Percentiles rank a stretch among this genome's conserved stretches.
phyloP scores from a whole-genome alignment of 2,797 vertebrate species.

The Poecilia picta region DNA sequence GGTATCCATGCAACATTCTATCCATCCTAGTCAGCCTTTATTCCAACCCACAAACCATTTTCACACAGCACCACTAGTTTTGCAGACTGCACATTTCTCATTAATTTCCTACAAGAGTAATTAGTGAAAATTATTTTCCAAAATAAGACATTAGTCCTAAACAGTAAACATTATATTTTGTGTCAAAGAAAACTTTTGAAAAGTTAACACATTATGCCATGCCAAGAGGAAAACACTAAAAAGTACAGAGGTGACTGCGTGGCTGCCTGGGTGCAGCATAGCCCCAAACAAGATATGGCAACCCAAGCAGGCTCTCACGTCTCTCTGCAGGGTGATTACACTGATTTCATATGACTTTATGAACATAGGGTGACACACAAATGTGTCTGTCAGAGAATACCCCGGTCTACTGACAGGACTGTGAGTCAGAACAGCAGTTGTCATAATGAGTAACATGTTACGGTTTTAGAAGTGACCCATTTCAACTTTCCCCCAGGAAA shows the following conservation, averaged over 20 bases:
- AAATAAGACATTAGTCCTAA: not conserved
- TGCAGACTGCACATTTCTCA: not conserved
- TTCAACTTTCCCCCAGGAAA: slow-evolving; percentile 62
- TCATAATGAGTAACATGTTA: slow-evolving; percentile 42
- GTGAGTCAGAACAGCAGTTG: slow-evolving; percentile 38
- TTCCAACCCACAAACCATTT: not conserved
- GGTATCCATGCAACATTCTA: not conserved
- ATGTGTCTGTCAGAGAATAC: slow-evolving; percentile 15
- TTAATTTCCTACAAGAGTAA: no score
- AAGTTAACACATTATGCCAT: not conserved
- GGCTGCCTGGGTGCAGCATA: slow-evolving; percentile 1
- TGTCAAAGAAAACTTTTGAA: not conserved
- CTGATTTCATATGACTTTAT: slow-evolving; percentile 36
- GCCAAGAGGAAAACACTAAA: not conserved
- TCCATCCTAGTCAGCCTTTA: not conserved
- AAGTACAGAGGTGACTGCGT: slow-evolving; percentile 13
- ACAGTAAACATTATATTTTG: not conserved
- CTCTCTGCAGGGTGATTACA: slow-evolving; percentile 3
- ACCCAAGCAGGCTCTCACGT: slow-evolving; percentile 4
- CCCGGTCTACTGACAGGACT: slow-evolving; percentile 41
- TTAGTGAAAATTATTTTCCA: not conserved
- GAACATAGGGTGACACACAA: slow-evolving; percentile 20
- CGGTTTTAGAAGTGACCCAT: slow-evolving; percentile 63
- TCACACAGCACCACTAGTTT: not conserved
- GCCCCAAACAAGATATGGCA: slow-evolving; percentile 11